Conservation (phyloP, 2,113 vertebrate genomes). For the Gymnobelideus leadbeateri region DNA sequence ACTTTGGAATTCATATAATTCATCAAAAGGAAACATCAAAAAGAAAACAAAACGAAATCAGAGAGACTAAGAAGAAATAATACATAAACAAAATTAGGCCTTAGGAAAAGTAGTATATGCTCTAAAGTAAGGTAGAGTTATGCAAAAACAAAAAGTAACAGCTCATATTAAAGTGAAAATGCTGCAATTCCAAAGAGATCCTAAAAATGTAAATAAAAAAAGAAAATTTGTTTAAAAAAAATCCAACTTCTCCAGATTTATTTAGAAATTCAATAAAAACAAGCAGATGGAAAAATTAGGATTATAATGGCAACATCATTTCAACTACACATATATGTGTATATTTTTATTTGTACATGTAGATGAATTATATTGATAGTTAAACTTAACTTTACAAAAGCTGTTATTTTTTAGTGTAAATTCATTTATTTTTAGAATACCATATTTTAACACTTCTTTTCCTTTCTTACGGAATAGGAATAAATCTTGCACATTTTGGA, state of each 20-base stretch:
- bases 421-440: background rate
- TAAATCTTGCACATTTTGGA: background rate
- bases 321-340: background rate
- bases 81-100: background rate
- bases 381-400: background rate
- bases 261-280: background rate
- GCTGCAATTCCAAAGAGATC: background rate
- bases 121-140: background rate
- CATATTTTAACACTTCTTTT: background rate
- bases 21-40: background rate
- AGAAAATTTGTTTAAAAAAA: background rate
- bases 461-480: background rate
- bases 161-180: background rate
- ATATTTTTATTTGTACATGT: background rate
- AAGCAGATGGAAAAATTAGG: background rate
- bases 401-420: background rate
- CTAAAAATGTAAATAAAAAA: background rate
- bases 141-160: background rate
- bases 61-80: background rate
- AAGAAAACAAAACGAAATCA: background rate
- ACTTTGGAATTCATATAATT: background rate
- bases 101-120: background rate
- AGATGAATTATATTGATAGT: background rate
- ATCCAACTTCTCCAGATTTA: background rate
- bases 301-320: background rate